Base-by-base conservation (phyloP, 2,888 invertebrate genomes). In the Ichneumon xanthorius region DNA sequence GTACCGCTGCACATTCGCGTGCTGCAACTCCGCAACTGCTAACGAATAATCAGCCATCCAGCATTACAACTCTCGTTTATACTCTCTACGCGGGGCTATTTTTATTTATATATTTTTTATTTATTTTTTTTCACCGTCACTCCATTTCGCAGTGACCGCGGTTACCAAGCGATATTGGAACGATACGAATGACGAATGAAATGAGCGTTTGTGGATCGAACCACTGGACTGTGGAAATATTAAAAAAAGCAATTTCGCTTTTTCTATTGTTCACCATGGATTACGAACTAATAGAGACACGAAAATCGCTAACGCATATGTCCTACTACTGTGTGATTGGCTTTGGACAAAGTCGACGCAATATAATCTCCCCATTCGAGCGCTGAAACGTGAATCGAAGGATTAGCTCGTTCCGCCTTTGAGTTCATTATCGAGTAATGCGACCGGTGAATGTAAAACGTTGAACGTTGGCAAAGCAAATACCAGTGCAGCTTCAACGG, bases 31-130 rank as follows among this genome's bases (percentile, higher is more conserved):
- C 11, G 63, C 80, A 30, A 71, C 48, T 33, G 71, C 73, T 53
- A 84, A 82, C 84, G 82, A 86, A 87, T 87, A 85, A 88, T 86
- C 82, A 84, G 77, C 78, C 68, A 50, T 48, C 22, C 50, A 30
- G 50, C 75, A 76, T 63, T 33, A 77, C 70, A 48, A 16, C 45
- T 53, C 19, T 33, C 7, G 53, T 72, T 50, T 37, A 63, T 73
- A 40, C 19, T 22, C 37, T 9, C 22, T 76, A 58, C 65, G 48
- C 37, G 68, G 55, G 30, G 26, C n/a, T 14, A 53, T 67, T 9
- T 40, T 53, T 1, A 37, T 45, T 37, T 37, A 37, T 9, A 37
- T 26, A 30, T 6, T 72, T 61, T 75, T 9, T 7, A 0, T 53
- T 22, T 7, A 22, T 19, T 53, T 53, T 19, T 68, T 76, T 53